Evolutionary conservation across 2,888 invertebrate species (phyloP), one percentile per base, ranked within the genome.

Genomic region (Teinopalpus imperialis): DNA sequence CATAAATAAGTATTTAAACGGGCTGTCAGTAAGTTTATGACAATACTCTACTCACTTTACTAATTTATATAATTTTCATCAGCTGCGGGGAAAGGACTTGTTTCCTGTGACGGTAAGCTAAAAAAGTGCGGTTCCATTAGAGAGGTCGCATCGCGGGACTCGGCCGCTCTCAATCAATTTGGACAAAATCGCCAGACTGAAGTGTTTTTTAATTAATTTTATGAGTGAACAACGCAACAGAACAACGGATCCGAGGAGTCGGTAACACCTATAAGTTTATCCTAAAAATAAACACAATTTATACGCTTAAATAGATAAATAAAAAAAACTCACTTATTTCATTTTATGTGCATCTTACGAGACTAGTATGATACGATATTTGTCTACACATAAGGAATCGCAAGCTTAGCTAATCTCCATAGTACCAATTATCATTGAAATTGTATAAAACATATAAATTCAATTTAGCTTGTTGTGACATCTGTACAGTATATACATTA

Each of bases 151-250:
- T 52, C 49, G 55, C 67, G 56, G 42, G 42, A 45, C 56, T 45
- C 66, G 35, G 66, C 51, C 70, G 73, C 81, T 81, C 83, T 78
- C 82, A 74, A 79, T 87, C 85, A 86, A 87, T 86, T 87, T 86
- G 83, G 71, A 66, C 69, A 69, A 74, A 85, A 85, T 83, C 86
- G 72, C 77, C 74, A 65, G 74, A 76, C 76, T 78, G 85, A 85
- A 86, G 87, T 83, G 86, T 85, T 86, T 87, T 85, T 87, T 86
- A 86, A 87, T 87, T 86, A 86, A 85, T 86, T 83, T 87, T 82
- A 82, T 86, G 83, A 81, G 76, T 78, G 81, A 81, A 73, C 81
- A 70, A 73, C 74, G 69, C 62, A 52, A 62, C 45, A 18, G 69
- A 49, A 73, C 68, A 63, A 26, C 7, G 35, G 34, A 48, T 45